Conservation (phyloP, 2,888 invertebrate genomes). For the Eulithis testata region DNA sequence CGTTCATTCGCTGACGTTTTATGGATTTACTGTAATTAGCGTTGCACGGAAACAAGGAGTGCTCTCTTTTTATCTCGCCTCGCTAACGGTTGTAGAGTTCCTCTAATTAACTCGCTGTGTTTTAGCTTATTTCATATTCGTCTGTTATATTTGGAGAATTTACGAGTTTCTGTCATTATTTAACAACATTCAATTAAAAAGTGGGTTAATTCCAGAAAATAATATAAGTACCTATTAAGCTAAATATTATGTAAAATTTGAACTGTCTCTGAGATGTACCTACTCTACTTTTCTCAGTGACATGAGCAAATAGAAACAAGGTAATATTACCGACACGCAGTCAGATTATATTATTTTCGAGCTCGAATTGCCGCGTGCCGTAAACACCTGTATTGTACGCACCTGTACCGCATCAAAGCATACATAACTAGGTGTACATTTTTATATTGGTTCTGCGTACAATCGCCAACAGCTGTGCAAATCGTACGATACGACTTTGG, state of each 20-base stretch:
- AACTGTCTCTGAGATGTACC: neutral
- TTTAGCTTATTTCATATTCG: slow-evolving; percentile 6
- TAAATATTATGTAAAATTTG: no score
- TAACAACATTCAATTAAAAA: no score
- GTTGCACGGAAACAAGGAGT: slow-evolving; percentile 47
- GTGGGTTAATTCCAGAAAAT: no score
- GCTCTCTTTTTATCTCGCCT: slow-evolving; percentile 44
- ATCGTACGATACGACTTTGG: slow-evolving; percentile 37
- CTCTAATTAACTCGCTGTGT: slow-evolving; percentile 21
- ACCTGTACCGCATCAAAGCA: slow-evolving; percentile 30
- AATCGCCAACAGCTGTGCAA: slow-evolving; percentile 52
- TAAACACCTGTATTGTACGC: slow-evolving; percentile 51
- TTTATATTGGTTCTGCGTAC: slow-evolving; percentile 8
- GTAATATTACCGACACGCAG: slow-evolving; percentile 33
- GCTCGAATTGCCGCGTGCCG: slow-evolving; percentile 46
- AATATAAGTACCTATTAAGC: no score
- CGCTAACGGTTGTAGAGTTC: slow-evolving; percentile 16
- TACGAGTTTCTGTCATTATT: no score
- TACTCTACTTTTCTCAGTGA: neutral
- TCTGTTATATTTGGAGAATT: neutral
- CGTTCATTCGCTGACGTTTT: slow-evolving; percentile 53
- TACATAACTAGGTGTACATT: slow-evolving; percentile 17
- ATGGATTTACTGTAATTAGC: slow-evolving; percentile 57
- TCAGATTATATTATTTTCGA: slow-evolving; percentile 37
- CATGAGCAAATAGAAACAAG: slow-evolving; percentile 29